Evolutionary conservation across 1,140 invertebrate genomes (phyloP), one percentile per base, ranked within the genome.

Genomic region (Acromyrmex echinatior): DNA sequence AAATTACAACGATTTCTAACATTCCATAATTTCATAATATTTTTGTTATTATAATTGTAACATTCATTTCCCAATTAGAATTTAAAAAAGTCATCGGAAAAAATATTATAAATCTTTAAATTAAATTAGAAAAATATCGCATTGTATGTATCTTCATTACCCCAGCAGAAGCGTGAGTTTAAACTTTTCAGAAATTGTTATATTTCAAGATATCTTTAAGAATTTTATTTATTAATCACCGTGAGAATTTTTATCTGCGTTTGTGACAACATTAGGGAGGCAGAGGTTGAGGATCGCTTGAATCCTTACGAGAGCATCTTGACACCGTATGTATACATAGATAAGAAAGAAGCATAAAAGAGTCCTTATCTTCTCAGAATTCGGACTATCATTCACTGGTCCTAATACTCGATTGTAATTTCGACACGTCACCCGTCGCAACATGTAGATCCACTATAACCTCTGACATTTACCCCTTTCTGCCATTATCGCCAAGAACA

Each of bases 361-460:
- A 68, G 0, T 90, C 87, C 76, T 92, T 91, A 18, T 53, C 62
- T 84, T 28, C 9, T n/a, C 18, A 16, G 76, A 78, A 84, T 79
- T 86, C 73, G 49, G 62, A 66, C 86, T 90, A 68, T 56, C 68
- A 51, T 86, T 86, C 86, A 45, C 25, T 12, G 25, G 60, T 14
- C 18, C 12, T 31, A 31, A 39, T 0, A 39, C 35, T 7, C 35
- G 91, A 92, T 90, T 81, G 86, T 76, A 88, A 87, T 71, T 68
- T 62, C 58, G 78, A 90, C 87, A 87, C 91, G 91, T 92, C 86
- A 92, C 63, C 65, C 65, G 16, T 74, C 58, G 35, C 60, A 18
- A 78, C 25, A 45, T 31, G 35, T 77, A 77, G 6, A 39, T 10
- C 53, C 51, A 6, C 16, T 28, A 39, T 21, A 31, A 65, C 62